Conservation (phyloP, 2,888 invertebrate genomes). For the Microdon myrmicae region DNA sequence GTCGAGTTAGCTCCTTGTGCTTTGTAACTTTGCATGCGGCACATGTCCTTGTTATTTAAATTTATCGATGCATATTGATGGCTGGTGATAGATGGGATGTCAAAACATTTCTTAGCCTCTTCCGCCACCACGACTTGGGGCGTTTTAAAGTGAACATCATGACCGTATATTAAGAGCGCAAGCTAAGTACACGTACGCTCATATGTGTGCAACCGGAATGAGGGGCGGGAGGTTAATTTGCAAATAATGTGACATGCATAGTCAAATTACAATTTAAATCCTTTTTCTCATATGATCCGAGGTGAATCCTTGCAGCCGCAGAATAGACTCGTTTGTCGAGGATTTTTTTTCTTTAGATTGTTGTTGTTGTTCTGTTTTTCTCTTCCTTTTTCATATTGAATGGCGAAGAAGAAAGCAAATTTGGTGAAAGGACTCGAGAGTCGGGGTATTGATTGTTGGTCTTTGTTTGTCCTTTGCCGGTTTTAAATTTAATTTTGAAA, state of each 20-base stretch:
- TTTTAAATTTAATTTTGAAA: conserved; percentile 45
- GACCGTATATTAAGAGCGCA: not conserved
- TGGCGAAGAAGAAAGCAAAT: too few species aligned
- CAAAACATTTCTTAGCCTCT: conserved; percentile 43
- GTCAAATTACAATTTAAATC: conserved; percentile 48
- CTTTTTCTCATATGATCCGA: conserved; percentile 22
- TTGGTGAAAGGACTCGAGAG: too few species aligned
- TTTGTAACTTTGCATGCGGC: conserved; percentile 39
- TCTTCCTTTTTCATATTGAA: too few species aligned
- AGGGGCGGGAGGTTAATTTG: conserved; percentile 39
- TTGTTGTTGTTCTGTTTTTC: too few species aligned
- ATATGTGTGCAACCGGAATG: conserved; percentile 5
- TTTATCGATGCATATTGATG: conserved; percentile 51
- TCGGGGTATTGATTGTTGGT: conserved; percentile 24
- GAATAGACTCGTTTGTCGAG: conserved; percentile 31
- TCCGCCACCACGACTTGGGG: conserved; percentile 26
- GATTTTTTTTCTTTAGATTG: conserved; percentile 14
- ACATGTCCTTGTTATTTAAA: conserved; percentile 51
- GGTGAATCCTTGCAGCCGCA: too few species aligned
- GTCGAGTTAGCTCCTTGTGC: conserved; percentile 13
- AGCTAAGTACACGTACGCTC: too few species aligned
- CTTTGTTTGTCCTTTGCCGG: conserved; percentile 46
- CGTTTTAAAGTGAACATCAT: conserved; percentile 33
- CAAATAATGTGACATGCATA: conserved; percentile 51
- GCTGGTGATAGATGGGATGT: conserved; percentile 43